phyloP scores from a whole-genome alignment of 2,113 vertebrate species.

The Phainopepla nitens region DNA sequence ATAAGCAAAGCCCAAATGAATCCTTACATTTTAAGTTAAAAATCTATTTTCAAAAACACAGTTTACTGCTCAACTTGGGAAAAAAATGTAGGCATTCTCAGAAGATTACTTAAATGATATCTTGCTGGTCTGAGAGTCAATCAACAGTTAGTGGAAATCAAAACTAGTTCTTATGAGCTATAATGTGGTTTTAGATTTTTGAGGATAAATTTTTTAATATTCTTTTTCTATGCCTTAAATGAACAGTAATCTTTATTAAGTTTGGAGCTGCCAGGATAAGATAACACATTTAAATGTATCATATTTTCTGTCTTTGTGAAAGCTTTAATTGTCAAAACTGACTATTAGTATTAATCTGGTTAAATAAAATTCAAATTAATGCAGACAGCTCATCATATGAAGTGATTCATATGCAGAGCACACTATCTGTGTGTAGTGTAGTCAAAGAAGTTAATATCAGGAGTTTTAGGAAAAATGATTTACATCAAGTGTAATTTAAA shows the following conservation, averaged over 20 bases:
- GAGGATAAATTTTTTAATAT: not conserved
- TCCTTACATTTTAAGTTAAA: not conserved
- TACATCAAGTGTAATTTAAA: not conserved
- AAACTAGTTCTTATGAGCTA: not conserved
- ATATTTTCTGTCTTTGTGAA: not conserved
- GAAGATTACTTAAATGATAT: not conserved
- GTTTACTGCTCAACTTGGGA: not conserved
- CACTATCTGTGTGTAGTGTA: not conserved
- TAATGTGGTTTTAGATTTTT: not conserved
- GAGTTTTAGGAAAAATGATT: constrained; percentile 22
- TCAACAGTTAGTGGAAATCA: not conserved
- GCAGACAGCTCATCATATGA: constrained; percentile 34
- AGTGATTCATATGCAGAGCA: constrained; percentile 54
- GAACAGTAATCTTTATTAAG: not conserved
- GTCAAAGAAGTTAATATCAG: constrained; percentile 28
- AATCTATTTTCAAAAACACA: not conserved
- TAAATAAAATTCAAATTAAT: constrained; percentile 56
- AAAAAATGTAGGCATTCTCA: not conserved
- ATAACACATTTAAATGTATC: not conserved
- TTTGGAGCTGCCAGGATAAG: not conserved
- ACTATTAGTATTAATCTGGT: constrained; percentile 28
- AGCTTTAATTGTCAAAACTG: constrained; percentile 50
- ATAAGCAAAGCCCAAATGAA: not conserved
- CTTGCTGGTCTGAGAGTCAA: not conserved
- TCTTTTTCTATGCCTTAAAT: not conserved